Evolutionary conservation across 2,888 invertebrate genomes (phyloP), one percentile per base, ranked within the genome.

Genomic region (Linnaemya tessellans): DNA sequence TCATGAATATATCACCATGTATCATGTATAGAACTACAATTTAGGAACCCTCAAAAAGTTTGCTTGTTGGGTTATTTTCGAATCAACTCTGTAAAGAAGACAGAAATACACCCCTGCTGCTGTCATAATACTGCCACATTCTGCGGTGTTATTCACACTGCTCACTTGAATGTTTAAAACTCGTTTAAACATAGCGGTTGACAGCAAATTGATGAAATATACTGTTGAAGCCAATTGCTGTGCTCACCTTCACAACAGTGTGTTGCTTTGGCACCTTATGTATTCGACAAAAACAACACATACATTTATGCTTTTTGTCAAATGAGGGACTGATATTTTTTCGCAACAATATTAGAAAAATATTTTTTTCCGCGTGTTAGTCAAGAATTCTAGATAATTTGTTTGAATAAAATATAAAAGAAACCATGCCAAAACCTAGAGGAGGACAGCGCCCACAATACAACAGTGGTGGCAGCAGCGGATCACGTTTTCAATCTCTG

Each of bases 401-500:
- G 13, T 70, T 62, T 64, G 77, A 49, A 77, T 43, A 38, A 13
- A 20, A 83, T 74, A 43, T 41, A 68, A 41, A 54, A 25, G 5
- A 62, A 43, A 84, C 78, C 74, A 89, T 89, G 89, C 89, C 89
- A 20, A 89, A 89, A 87, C 85, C 85, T 11, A 88, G 89, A 80
- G 89, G 89, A 77, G 89, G 88, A 80, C 88, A 87, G 51, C 88
- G 89, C 64, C 74, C 80, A 51, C 89, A 88, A 64, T 87, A 87
- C 35, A 88, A 88, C 70, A 84, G 86, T 20, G 80, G 86, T 11
- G 71, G 86, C n/a, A 86, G 88, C 8, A 88, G 89, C 60, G 90
- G 92, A 51, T 90, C 90, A 18, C 90, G 92, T 80, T 91, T 89
- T 64, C 87, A 89, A 9, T 79, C 90, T 3, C 81, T 91, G 0